A percentile compares a stretch with the other conserved stretches of the same genome.
Conservation (phyloP, 1,140 invertebrate species). For the Drosophila dunni region DNA sequence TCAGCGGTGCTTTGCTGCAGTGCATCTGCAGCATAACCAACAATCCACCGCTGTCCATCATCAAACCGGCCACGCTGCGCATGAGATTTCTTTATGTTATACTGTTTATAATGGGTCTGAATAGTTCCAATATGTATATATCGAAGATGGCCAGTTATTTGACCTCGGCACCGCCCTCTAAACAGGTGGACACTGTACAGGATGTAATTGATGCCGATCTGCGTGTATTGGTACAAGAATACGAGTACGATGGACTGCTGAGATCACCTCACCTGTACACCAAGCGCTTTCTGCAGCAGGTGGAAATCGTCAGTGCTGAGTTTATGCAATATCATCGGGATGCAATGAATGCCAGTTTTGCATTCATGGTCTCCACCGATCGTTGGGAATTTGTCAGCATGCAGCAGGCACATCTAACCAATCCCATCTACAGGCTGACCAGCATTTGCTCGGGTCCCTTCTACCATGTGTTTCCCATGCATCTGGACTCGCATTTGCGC, state of each 20-base stretch:
- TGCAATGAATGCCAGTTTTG: constrained; percentile 57
- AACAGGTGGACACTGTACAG: constrained; percentile 59
- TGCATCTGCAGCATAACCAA: constrained; percentile 62
- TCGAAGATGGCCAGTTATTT: constrained; percentile 75
- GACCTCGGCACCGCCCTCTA: constrained; percentile 49
- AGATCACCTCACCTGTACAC: constrained; percentile 30
- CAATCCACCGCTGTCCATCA: constrained; percentile 46
- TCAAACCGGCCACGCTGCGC: constrained; percentile 46
- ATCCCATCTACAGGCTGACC: constrained; percentile 65
- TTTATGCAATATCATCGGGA: constrained; percentile 53
- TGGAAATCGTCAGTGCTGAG: constrained; percentile 47
- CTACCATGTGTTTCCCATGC: constrained; percentile 75
- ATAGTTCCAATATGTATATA: constrained; percentile 72
- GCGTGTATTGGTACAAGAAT: constrained; percentile 55
- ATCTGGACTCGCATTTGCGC: constrained; percentile 66
- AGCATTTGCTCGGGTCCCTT: constrained; percentile 72
- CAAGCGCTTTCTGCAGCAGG: constrained; percentile 45
- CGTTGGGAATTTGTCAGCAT: constrained; percentile 65
- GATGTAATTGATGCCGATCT: constrained; percentile 68
- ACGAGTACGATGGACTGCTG: constrained; percentile 56
- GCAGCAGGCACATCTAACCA: constrained; percentile 61
- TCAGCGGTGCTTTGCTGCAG: constrained; percentile 67
- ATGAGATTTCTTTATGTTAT: constrained; percentile 63
- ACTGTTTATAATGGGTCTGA: constrained; percentile 62
- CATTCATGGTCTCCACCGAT: constrained; percentile 70